phyloP scores from a whole-genome alignment of 2,113 vertebrate genomes.

The Gasterosteus aculeatus region DNA sequence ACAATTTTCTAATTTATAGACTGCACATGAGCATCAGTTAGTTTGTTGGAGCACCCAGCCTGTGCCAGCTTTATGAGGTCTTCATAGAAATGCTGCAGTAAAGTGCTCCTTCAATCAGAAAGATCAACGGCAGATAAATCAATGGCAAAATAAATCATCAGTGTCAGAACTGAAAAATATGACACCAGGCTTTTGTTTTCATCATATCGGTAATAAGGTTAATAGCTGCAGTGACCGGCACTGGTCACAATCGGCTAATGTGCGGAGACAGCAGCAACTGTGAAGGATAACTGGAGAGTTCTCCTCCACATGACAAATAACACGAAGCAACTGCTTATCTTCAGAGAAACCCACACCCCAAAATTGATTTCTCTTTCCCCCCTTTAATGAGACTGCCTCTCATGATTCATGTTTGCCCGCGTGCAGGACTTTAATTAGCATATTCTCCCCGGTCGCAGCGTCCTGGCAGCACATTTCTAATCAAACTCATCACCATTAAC shows the following conservation, averaged over 20 bases:
- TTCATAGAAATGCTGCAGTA: background rate
- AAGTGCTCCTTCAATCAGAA: background rate
- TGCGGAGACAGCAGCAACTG: slow-evolving; percentile 30
- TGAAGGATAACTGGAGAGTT: slow-evolving; percentile 48
- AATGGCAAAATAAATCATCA: background rate
- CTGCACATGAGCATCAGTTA: background rate
- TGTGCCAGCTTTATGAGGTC: background rate
- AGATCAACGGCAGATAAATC: background rate
- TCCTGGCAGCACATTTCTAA: slow-evolving; percentile 40
- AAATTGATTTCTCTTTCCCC: slow-evolving; percentile 73
- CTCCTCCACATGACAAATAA: slow-evolving; percentile 49
- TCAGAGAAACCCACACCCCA: slow-evolving; percentile 47
- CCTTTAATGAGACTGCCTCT: slow-evolving; percentile 75
- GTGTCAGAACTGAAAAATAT: background rate
- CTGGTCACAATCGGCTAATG: slow-evolving; percentile 18
- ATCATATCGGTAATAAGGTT: slow-evolving; percentile 19
- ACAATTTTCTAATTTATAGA: background rate
- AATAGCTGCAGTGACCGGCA: slow-evolving; percentile 36
- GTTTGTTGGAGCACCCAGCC: background rate
- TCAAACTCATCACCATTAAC: slow-evolving; percentile 57
- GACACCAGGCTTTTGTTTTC: slow-evolving; percentile 24
- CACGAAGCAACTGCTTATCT: slow-evolving; percentile 58
- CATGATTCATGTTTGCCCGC: slow-evolving; percentile 71
- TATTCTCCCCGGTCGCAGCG: slow-evolving; percentile 49
- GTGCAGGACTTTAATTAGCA: slow-evolving; percentile 67